Evolutionary conservation across 1,140 invertebrate species (phyloP).

Genomic region (Drosophila tropicalis): DNA sequence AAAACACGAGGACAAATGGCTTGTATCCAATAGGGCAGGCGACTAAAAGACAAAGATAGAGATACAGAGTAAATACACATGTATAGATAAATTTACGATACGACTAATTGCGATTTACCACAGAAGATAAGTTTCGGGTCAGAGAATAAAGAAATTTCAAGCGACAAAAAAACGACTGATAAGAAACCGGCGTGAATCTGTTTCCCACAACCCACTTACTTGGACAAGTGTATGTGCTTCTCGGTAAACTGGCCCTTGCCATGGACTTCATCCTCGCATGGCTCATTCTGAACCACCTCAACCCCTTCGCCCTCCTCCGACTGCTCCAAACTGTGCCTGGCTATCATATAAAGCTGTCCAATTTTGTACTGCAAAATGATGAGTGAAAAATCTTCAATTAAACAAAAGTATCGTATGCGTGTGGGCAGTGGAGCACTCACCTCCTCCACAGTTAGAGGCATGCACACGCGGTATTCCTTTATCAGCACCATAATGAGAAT

Average conservation of each 20-base stretch:
- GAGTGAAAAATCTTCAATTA: conserved; percentile 21
- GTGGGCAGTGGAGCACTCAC: conserved; percentile 84
- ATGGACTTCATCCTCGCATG: conserved; percentile 90
- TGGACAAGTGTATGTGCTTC: conserved; percentile 95
- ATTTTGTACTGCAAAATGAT: conserved; percentile 89
- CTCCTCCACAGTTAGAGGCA: conserved; percentile 96
- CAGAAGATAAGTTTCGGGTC: neutral
- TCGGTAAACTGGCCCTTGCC: conserved; percentile 95
- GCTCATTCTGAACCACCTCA: conserved; percentile 93
- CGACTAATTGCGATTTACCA: conserved; percentile 1
- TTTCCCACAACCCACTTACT: conserved; percentile 84
- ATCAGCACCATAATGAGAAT: conserved; percentile 82
- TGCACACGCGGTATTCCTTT: conserved; percentile 95
- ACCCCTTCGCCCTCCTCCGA: conserved; percentile 95
- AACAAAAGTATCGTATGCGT: neutral
- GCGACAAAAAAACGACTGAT: neutral
- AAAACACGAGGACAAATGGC: conserved; percentile 94
- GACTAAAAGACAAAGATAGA: conserved; percentile 84
- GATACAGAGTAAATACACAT: neutral
- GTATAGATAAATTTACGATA: conserved; percentile 2
- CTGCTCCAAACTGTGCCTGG: conserved; percentile 95
- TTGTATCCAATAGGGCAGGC: conserved; percentile 95
- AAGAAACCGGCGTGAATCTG: conserved; percentile 1
- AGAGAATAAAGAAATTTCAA: conserved; percentile 1
- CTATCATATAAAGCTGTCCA: conserved; percentile 97